Evolutionary conservation across 2,113 vertebrate genomes (phyloP).

Genomic region (Pseudorasbora parva): DNA sequence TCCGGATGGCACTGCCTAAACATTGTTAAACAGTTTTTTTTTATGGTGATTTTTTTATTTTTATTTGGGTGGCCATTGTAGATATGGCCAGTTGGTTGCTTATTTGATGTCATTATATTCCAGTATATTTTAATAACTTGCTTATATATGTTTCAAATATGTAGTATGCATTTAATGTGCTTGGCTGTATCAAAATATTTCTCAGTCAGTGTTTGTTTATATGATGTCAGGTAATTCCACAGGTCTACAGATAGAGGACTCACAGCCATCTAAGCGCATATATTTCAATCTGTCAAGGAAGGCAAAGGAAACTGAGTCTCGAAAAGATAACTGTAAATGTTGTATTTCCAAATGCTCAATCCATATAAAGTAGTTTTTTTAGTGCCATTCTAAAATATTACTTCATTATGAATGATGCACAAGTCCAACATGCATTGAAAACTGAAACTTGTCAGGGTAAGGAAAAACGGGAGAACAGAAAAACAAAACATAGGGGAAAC

Average conservation of each 20-base stretch:
- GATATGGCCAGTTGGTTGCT: too few species aligned
- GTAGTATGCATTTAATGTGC: neutral
- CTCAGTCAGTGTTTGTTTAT: neutral
- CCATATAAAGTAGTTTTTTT: too few species aligned
- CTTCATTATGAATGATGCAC: neutral
- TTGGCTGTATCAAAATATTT: neutral
- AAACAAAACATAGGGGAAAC: too few species aligned
- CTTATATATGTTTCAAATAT: too few species aligned
- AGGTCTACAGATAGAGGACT: slow-evolving; percentile 3
- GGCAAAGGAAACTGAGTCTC: too few species aligned
- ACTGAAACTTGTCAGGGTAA: neutral
- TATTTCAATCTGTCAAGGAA: too few species aligned
- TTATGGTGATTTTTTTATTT: neutral
- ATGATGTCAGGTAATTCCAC: neutral
- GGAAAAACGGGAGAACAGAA: neutral
- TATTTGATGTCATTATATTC: neutral
- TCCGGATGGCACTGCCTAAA: neutral
- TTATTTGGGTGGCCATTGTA: too few species aligned
- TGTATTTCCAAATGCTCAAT: too few species aligned
- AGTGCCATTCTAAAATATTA: neutral
- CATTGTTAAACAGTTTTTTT: neutral
- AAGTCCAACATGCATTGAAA: neutral
- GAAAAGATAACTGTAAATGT: too few species aligned
- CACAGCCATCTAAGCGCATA: neutral
- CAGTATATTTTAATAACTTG: neutral